Evolutionary conservation across 2,113 vertebrate species (phyloP), one percentile per base, ranked within the genome.

Genomic region (Empidonax alnorum): DNA sequence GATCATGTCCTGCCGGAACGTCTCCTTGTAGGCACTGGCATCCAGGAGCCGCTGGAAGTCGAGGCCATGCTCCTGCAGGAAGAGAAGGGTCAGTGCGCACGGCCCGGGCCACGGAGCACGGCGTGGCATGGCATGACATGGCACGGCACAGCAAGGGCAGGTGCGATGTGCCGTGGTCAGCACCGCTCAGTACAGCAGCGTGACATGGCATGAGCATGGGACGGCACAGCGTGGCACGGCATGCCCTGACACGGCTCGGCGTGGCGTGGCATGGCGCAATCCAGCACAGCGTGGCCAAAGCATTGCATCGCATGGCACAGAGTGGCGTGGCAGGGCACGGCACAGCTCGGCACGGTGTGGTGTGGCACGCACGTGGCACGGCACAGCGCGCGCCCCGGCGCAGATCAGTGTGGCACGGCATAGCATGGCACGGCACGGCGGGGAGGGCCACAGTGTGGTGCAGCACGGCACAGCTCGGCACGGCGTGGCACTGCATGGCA

Each of bases 1-100:
- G 94, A 99, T 99, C 99, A 99, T 99, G 76, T 98, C 98, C 6
- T 94, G 97, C 13, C 99, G 97, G 68, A 97, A 98, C 15, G 1
- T 17, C 96, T 99, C 99, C 92, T 99, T 99, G 92, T 99, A 99
- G 27, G 81, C 61, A 10, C 98, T 98, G 28, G 98, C 83, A 0
- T 98, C 99, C 97, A 99, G 95, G 31, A 99, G 98, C 37, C 97
- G 96, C 79, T 98, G 80, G 68, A 98, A 98, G 72, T 99, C 97
- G 85, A 99, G 96, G 37, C 97, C 69, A 0, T 98, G 98, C 20
- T 99, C 99, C 99, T 99, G 94, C 2, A 2, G 81, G 61, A 22
- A 87, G 33, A 77, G 5, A 7, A 10, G 7, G 5, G 1, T 65
- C 74, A 75, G 56, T 0, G 1, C 31, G n/a, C n/a, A 41, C 2